Conservation (phyloP, 2,888 invertebrate species). For the Dermolepida albohirtum region DNA sequence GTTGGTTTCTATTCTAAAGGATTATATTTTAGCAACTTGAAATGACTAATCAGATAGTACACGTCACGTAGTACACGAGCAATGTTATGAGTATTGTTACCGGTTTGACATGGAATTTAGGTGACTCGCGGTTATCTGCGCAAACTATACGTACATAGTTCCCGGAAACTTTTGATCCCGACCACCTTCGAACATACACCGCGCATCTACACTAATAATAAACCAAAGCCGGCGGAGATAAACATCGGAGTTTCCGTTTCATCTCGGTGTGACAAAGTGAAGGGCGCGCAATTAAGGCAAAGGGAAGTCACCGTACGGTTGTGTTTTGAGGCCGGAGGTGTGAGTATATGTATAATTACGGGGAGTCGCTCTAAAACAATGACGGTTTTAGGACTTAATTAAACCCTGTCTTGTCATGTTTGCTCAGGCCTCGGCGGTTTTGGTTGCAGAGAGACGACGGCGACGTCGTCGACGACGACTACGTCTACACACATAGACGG, state of each 20-base stretch:
- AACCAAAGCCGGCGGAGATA: conserved; percentile 41
- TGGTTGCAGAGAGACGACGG: conserved; percentile 56
- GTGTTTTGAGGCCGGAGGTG: conserved; percentile 48
- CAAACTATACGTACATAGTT: not conserved
- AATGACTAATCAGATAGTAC: too few relatives aligned
- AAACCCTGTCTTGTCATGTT: conserved; percentile 65
- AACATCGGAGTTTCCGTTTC: conserved; percentile 43
- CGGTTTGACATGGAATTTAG: not conserved
- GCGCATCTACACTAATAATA: conserved; percentile 35
- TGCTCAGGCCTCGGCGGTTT: conserved; percentile 61
- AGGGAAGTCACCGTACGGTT: conserved; percentile 38
- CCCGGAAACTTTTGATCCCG: not conserved
- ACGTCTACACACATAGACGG: conserved; percentile 49
- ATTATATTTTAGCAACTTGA: too few relatives aligned
- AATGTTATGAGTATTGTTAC: not conserved
- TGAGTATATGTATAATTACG: conserved; percentile 60
- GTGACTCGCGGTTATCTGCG: conserved; percentile 11
- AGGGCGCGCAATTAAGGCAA: conserved; percentile 42
- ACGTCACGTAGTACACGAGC: too few relatives aligned
- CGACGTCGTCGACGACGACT: not conserved
- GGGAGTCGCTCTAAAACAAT: conserved; percentile 60
- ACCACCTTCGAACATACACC: not conserved
- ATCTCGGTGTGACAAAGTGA: conserved; percentile 44
- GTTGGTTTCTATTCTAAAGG: too few relatives aligned
- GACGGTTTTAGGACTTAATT: conserved; percentile 65